phyloP scores from a whole-genome alignment of 2,797 vertebrate species.

The Toxotes lorentzi region DNA sequence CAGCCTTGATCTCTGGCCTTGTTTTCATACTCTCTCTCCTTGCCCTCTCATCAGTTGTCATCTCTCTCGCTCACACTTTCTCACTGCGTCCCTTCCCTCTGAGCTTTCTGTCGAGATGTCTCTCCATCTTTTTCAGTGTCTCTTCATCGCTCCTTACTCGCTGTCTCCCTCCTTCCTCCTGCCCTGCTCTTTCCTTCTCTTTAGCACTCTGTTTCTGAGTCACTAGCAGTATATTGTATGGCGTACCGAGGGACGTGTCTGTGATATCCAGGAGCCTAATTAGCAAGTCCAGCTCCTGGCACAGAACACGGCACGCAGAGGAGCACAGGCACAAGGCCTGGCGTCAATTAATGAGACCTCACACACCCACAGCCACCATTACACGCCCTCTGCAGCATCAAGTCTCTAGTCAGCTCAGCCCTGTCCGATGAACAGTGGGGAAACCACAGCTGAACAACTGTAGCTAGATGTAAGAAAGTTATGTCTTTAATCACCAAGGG shows the following conservation, averaged over 20 bases:
- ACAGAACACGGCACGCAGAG: conserved; percentile 74
- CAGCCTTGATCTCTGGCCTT: conserved; percentile 54
- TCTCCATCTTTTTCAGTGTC: conserved; percentile 57
- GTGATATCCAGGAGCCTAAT: conserved; percentile 86
- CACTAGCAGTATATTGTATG: conserved; percentile 73
- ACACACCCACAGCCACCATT: conserved; percentile 79
- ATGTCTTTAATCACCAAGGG: conserved; percentile 63
- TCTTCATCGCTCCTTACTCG: conserved; percentile 27
- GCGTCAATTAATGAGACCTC: conserved; percentile 86
- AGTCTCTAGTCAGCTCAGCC: conserved; percentile 68
- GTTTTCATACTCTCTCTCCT: conserved; percentile 45
- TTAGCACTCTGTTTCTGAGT: conserved; percentile 63
- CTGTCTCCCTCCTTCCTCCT: conserved; percentile 34
- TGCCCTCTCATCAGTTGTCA: conserved; percentile 67
- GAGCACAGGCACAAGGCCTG: conserved; percentile 76
- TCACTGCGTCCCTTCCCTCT: conserved; percentile 30
- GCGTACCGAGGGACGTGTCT: conserved; percentile 79
- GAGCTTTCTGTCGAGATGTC: conserved; percentile 48
- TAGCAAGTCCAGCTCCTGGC: conserved; percentile 85
- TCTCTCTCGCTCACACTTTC: conserved; percentile 37
- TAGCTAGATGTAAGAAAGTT: conserved; percentile 62
- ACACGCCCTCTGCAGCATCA: conserved; percentile 73
- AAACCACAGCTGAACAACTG: conserved; percentile 65
- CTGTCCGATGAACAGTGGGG: conserved; percentile 46
- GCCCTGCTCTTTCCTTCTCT: conserved; percentile 45